phyloP scores from a whole-genome alignment of 92 coral and sea anemone species.

The Palythoa caribaeorum region DNA sequence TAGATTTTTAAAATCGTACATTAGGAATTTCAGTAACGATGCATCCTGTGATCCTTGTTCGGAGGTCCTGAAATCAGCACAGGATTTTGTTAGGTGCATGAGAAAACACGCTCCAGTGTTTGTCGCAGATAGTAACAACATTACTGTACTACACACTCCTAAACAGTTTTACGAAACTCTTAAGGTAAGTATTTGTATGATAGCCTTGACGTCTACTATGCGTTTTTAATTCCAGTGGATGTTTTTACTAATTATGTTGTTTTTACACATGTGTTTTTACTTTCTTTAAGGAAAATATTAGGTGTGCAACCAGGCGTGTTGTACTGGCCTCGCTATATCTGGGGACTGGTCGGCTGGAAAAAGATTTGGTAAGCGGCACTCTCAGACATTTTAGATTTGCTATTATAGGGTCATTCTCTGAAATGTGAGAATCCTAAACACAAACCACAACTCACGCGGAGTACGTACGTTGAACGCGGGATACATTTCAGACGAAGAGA shows the following conservation, averaged over 20 bases:
- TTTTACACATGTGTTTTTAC: not conserved
- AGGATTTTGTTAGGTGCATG: conserved; percentile 78
- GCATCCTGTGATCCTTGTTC: conserved; percentile 26
- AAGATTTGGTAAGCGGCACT: conserved; percentile 75
- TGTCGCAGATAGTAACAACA: conserved; percentile 74
- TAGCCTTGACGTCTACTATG: too few species aligned
- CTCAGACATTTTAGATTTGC: not conserved
- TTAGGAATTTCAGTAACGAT: conserved; percentile 51
- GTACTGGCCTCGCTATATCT: conserved; percentile 92
- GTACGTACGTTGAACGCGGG: too few species aligned
- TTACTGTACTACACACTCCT: conserved; percentile 85
- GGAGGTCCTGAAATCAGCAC: conserved; percentile 30
- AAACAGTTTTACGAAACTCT: conserved; percentile 78
- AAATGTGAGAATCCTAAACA: too few species aligned
- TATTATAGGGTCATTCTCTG: not conserved
- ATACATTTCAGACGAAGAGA: too few species aligned
- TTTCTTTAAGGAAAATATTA: conserved; percentile 73
- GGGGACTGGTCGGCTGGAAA: conserved; percentile 91
- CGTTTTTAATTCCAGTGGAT: too few species aligned
- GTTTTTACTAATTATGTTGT: too few species aligned
- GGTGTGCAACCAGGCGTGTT: conserved; percentile 79
- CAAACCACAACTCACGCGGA: too few species aligned
- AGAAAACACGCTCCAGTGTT: conserved; percentile 88
- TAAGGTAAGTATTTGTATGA: conserved; percentile 62
- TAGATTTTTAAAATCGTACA: conserved; percentile 59